Base-by-base conservation (phyloP, 2,888 invertebrate genomes). In the Iphiclides podalirius region DNA sequence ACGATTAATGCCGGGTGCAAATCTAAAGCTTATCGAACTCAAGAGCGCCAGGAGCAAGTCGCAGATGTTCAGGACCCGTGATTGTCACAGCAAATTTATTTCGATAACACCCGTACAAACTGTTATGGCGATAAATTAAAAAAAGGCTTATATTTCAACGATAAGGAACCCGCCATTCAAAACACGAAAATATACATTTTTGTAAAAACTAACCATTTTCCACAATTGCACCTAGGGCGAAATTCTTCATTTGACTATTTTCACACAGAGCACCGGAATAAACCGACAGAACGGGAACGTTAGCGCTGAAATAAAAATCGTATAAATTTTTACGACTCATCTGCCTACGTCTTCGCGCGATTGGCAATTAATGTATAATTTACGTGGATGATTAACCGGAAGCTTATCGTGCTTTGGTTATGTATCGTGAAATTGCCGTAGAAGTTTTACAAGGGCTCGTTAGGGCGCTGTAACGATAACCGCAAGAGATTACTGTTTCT, bases 401-500 rank as follows among this genome's bases (percentile, higher is more conserved):
- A 75, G 75, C 75, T 77, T 78, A 80, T 79, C 73, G 67, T 70
- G 63, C 69, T 61, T 58, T 60, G 60, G 72, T 74, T 74, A 79
- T 77, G 70, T 80, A 77, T 79, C 70, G 75, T 72, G 68, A 72
- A 78, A 80, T 76, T 75, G 71, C 68, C 69, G 71, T 72, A 71
- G 76, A 79, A 79, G 77, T 84, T 84, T 81, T 80, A 80, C 82
- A 82, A 77, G 80, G 76, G 72, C 76, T 82, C 79, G 77, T 83
- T 79, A 82, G 75, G 73, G 72, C 66, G 77, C 65, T 71, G 79
- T 80, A 75, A 82, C 77, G 81, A 85, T 82, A 83, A 82, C 82
- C 79, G 75, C 73, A 71, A 70, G 70, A 82, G 82, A 86, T 87
- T 83, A 85, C 84, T 77, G 81, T 79, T 85, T 79, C 82, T 82